Evolutionary conservation across 1,140 invertebrate species (phyloP).

Genomic region (Orchestia grillus): DNA sequence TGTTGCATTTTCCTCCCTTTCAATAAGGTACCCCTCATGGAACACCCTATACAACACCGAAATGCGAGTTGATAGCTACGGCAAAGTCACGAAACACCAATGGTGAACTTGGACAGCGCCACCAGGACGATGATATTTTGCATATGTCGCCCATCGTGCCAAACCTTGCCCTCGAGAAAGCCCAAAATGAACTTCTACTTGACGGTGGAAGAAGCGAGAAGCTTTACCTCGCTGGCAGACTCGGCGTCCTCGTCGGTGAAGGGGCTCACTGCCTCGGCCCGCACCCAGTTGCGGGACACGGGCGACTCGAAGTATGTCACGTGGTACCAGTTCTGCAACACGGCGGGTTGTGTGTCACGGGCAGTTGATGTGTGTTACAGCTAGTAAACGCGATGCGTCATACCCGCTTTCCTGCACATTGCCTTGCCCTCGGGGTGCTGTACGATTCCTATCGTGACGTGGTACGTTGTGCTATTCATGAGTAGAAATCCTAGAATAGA

Average conservation of each 20-base stretch:
- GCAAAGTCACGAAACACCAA: no score
- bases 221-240: neutral
- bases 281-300: slow-evolving; percentile 75
- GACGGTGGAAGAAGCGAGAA: neutral
- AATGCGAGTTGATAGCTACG: no score
- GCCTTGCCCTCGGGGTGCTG: slow-evolving; percentile 57
- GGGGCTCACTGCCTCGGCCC: neutral
- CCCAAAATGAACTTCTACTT: neutral
- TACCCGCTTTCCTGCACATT: neutral
- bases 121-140: no score
- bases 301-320: slow-evolving; percentile 76
- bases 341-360: slow-evolving; percentile 15
- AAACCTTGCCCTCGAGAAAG: neutral
- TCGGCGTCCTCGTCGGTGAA: slow-evolving; percentile 23
- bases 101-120: no score
- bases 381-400: neutral
- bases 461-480: no score
- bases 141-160: no score
- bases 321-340: slow-evolving; percentile 76
- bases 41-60: no score
- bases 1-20: no score
- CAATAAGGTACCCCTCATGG: no score
- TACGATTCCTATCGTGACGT: no score
- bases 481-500: no score
- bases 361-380: slow-evolving; percentile 48